These are phyloP conservation scores for Melanostoma scalare DNA, from an alignment of 2,888 invertebrate genomes.

Conservation along the genomic window DNA sequence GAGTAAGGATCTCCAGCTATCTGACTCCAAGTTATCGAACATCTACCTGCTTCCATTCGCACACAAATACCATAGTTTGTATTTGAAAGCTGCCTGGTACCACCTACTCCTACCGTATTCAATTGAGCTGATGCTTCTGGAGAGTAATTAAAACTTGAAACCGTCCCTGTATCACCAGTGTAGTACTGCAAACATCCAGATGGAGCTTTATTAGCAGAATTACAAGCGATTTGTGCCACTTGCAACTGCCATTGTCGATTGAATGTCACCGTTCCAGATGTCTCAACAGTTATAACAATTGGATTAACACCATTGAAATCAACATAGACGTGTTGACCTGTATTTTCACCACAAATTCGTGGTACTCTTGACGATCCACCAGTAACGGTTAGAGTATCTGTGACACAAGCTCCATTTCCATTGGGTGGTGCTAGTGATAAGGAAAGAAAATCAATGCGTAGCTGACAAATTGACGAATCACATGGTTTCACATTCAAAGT, in stretches of 20 bases:
- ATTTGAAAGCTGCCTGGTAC: conserved; percentile 88
- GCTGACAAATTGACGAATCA: conserved; percentile 84
- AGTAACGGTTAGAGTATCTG: conserved; percentile 87
- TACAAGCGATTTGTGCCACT: conserved; percentile 88
- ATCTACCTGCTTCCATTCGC: conserved; percentile 87
- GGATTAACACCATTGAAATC: conserved; percentile 87
- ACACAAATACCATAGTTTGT: conserved; percentile 91
- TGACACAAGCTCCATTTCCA: conserved; percentile 87
- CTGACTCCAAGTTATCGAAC: conserved; percentile 87
- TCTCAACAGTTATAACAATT: conserved; percentile 87
- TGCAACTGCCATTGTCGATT: conserved; percentile 89
- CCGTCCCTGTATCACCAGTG: conserved; percentile 85
- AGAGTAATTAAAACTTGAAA: conserved; percentile 90
- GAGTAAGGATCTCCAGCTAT: conserved; percentile 84
- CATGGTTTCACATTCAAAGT: conserved; percentile 88
- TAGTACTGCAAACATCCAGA: conserved; percentile 91
- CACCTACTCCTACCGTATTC: conserved; percentile 83
- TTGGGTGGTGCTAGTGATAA: conserved; percentile 88
- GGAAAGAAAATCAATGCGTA: conserved; percentile 90
- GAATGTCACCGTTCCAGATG: conserved; percentile 84
- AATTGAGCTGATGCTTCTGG: conserved; percentile 84
- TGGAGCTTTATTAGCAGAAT: conserved; percentile 88
- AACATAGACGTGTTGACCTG: conserved; percentile 90
- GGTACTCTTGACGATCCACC: conserved; percentile 88
- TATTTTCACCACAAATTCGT: conserved; percentile 90